A percentile compares a stretch with the other conserved stretches of the same genome.
phyloP scores from a whole-genome alignment of 2,113 vertebrate genomes.

The Pandion haliaetus region DNA sequence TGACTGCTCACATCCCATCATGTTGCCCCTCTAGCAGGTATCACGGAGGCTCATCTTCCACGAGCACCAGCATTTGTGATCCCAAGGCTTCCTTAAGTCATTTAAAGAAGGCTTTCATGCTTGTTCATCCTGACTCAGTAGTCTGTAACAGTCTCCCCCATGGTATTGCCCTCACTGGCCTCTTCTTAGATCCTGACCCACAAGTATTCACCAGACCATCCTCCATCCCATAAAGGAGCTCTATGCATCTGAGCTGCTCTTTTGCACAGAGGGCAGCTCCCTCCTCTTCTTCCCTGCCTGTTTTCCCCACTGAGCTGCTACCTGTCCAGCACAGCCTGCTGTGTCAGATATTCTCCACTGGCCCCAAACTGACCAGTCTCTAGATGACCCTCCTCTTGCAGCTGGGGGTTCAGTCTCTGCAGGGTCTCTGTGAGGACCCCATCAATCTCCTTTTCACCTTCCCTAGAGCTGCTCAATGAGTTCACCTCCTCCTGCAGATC shows the following conservation, averaged over 20 bases:
- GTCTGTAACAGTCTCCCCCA: background rate
- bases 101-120: background rate
- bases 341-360: background rate
- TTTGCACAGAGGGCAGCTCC: background rate
- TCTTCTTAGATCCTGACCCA: background rate
- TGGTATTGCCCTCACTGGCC: background rate
- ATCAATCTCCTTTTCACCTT: background rate
- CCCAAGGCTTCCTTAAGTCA: background rate
- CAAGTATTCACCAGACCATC: background rate
- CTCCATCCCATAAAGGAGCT: background rate
- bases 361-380: background rate
- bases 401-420: background rate
- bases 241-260: background rate
- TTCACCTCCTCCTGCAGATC: background rate
- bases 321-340: background rate
- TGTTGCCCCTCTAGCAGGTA: background rate
- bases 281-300: background rate
- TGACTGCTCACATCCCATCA: background rate
- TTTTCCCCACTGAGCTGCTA: background rate
- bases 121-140: background rate
- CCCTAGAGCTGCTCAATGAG: background rate
- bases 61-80: background rate
- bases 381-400: background rate
- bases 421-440: background rate
- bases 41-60: background rate